Evolutionary conservation across 2,888 invertebrate species (phyloP).

Genomic region (Palloptera scutellata): DNA sequence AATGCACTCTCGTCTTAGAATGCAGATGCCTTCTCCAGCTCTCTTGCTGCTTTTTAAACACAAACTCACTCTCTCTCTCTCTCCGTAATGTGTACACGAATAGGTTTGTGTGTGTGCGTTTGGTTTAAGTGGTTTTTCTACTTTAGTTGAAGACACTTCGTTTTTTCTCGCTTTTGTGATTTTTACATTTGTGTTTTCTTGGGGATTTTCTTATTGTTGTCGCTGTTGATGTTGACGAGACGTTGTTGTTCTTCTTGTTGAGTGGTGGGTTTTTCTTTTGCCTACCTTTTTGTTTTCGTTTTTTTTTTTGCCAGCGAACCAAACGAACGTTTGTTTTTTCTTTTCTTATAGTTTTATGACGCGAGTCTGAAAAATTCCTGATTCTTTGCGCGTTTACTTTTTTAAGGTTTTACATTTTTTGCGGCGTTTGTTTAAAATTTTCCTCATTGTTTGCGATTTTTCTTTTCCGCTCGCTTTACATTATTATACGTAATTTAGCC

Average conservation of each 20-base stretch:
- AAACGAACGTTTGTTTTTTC: no score
- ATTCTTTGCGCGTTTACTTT: constrained; percentile 54
- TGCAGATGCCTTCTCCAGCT: not conserved
- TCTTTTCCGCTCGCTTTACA: constrained; percentile 5
- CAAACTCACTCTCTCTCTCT: not conserved
- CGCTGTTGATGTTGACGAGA: not conserved
- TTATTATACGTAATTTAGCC: constrained; percentile 15
- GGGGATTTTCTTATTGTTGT: not conserved
- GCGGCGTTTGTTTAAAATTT: constrained; percentile 55
- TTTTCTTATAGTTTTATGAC: no score
- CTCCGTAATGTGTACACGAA: constrained; percentile 3
- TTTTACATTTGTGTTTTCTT: constrained; percentile 2
- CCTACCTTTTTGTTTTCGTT: constrained; percentile 10
- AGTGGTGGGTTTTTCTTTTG: not conserved
- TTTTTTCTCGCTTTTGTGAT: not conserved
- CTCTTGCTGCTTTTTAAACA: not conserved
- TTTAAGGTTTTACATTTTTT: constrained; percentile 52
- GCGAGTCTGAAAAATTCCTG: constrained; percentile 46
- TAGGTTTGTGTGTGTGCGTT: constrained; percentile 1
- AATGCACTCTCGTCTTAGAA: not conserved
- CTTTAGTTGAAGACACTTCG: not conserved
- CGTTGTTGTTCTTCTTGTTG: not conserved
- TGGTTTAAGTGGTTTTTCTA: constrained; percentile 9
- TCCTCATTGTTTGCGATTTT: constrained; percentile 46
- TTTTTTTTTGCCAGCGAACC: no score